These are phyloP conservation scores for Tautogolabrus adspersus DNA, from an alignment of 2,113 vertebrate species.

Conservation along the genomic window DNA sequence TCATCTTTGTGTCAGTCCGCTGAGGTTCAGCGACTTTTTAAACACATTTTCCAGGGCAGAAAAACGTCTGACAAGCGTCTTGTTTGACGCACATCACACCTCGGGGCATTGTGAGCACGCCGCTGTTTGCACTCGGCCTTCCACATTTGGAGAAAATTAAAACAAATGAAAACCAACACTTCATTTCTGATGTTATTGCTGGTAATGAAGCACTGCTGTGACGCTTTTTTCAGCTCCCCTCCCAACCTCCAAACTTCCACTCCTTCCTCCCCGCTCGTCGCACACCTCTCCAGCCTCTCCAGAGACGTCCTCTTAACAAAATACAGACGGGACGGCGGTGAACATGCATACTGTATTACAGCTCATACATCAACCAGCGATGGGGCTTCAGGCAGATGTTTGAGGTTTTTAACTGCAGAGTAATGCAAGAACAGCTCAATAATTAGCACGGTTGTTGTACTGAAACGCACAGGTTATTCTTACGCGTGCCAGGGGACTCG, in stretches of 20 bases:
- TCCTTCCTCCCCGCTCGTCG: conserved; percentile 45
- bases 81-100: conserved; percentile 79
- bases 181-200: conserved; percentile 82
- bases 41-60: conserved; percentile 59
- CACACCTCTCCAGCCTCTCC: conserved; percentile 71
- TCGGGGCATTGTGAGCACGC: conserved; percentile 66
- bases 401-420: conserved; percentile 48
- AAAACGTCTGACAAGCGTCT: conserved; percentile 30
- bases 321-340: conserved; percentile 74
- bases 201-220: conserved; percentile 78
- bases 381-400: conserved; percentile 27
- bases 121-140: conserved; percentile 45
- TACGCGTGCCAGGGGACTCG: conserved; percentile 63
- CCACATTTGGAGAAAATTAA: conserved; percentile 82
- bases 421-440: conserved; percentile 58
- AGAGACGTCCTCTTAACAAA: conserved; percentile 72
- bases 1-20: conserved; percentile 48
- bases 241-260: conserved; percentile 27
- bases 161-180: conserved; percentile 82
- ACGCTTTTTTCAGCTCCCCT: conserved; percentile 48
- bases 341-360: conserved; percentile 62
- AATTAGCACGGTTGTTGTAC: conserved; percentile 67
- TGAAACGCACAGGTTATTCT: conserved; percentile 52
- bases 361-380: conserved; percentile 75
- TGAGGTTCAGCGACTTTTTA: conserved; percentile 42